phyloP scores from a whole-genome alignment of 2,113 vertebrate species.

The Cacatua alba region DNA sequence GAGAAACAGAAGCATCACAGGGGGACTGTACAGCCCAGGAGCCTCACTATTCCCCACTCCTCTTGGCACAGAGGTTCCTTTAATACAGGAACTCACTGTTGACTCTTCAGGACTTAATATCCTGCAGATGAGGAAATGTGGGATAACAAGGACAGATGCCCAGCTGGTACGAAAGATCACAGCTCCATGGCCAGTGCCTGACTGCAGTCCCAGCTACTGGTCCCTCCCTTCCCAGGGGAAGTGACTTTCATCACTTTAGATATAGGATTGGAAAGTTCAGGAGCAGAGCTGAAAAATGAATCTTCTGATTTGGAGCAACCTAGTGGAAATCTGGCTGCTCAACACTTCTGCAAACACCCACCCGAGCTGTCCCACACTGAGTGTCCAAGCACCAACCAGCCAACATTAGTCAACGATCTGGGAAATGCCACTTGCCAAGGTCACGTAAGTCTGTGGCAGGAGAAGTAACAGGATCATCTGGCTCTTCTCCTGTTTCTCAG shows the following conservation, averaged over 20 bases:
- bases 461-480: slow-evolving; percentile 47
- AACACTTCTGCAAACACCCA: neutral
- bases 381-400: neutral
- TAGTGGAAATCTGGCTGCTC: slow-evolving; percentile 12
- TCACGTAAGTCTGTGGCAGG: slow-evolving; percentile 42
- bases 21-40: neutral
- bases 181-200: rapidly evolving
- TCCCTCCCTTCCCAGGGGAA: neutral
- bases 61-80: neutral
- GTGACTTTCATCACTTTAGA: neutral
- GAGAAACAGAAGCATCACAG: neutral
- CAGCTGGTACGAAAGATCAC: neutral
- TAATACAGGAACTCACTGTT: slow-evolving; percentile 43
- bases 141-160: neutral
- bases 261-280: neutral
- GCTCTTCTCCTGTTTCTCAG: slow-evolving; percentile 45
- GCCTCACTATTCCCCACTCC: neutral
- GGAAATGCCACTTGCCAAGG: slow-evolving; percentile 15
- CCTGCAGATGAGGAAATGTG: slow-evolving; percentile 22
- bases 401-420: neutral
- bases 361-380: neutral
- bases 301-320: neutral
- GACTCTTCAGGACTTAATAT: slow-evolving; percentile 29
- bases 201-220: neutral
- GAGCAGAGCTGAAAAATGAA: neutral